Evolutionary conservation across 2,113 vertebrate species (phyloP).

Genomic region (Alethe castanea): DNA sequence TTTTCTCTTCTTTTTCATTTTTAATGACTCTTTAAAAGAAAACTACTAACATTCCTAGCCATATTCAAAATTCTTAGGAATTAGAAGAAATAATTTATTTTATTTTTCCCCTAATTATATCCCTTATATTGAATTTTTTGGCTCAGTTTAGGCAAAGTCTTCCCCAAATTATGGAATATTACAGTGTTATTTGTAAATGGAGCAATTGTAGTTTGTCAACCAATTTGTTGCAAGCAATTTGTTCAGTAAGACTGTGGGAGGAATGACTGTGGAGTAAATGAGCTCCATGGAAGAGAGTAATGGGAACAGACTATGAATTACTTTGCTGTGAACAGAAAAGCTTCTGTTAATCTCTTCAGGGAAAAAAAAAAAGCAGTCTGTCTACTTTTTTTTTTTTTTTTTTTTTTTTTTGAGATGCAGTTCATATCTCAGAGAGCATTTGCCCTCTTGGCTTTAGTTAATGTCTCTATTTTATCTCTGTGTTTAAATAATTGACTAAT

Average conservation of each 20-base stretch:
- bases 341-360: background rate
- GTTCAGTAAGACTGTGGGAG: background rate
- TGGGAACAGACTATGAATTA: background rate
- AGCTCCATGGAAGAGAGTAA: background rate
- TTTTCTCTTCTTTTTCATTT: background rate
- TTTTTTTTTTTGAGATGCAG: background rate
- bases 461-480: background rate
- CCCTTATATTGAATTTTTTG: background rate
- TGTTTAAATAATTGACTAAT: slow-evolving; percentile 9
- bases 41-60: background rate
- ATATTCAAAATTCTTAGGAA: background rate
- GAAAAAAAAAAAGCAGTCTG: background rate
- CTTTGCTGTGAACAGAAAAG: background rate
- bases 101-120: background rate
- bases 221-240: slow-evolving; percentile 2
- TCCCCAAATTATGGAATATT: background rate
- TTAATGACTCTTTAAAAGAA: background rate
- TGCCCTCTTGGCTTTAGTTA: background rate
- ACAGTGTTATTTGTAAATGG: background rate
- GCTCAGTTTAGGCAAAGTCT: background rate
- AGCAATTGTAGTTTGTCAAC: background rate
- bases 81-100: background rate
- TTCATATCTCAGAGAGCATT: background rate
- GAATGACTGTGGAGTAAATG: background rate
- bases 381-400: background rate